Evolutionary conservation across 2,797 vertebrate species (phyloP).

Genomic region (Aplochiton taeniatus): DNA sequence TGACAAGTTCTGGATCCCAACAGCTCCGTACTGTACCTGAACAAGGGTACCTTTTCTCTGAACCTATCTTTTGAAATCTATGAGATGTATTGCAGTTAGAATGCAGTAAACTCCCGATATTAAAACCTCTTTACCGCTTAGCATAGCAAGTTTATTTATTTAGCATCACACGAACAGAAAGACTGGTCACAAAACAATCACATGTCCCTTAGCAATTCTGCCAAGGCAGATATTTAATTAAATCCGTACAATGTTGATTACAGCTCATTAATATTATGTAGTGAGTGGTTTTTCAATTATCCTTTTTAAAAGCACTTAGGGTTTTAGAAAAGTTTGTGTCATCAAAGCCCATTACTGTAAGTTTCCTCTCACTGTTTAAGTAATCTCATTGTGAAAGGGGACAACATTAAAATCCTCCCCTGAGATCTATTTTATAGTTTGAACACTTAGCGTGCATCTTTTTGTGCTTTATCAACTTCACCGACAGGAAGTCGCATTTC

Average conservation of each 20-base stretch:
- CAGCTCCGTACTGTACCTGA: no score
- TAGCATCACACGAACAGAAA: conserved; percentile 64
- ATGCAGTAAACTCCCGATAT: conserved; percentile 18
- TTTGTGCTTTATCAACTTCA: conserved; percentile 63
- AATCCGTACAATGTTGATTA: conserved; percentile 55
- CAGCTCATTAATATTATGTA: conserved; percentile 55
- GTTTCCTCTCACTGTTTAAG: conserved; percentile 20
- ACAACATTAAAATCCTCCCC: conserved; percentile 32
- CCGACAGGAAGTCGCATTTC: conserved; percentile 53
- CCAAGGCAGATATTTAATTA: conserved; percentile 21
- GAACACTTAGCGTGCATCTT: conserved; percentile 49
- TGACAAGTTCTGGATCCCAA: no score
- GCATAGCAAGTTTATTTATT: conserved; percentile 57
- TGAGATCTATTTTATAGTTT: conserved; percentile 46
- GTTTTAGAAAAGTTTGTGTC: conserved; percentile 58
- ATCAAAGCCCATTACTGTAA: conserved; percentile 36
- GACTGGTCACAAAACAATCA: conserved; percentile 21
- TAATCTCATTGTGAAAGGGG: conserved; percentile 27
- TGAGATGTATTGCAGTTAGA: background rate
- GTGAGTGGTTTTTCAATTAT: conserved; percentile 38
- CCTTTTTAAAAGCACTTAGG: conserved; percentile 71
- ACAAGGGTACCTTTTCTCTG: no score
- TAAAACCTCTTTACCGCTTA: conserved; percentile 44
- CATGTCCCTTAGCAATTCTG: conserved; percentile 25
- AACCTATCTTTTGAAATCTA: background rate